Conservation (phyloP, 2,888 invertebrate species). For the Apodemia mormo region DNA sequence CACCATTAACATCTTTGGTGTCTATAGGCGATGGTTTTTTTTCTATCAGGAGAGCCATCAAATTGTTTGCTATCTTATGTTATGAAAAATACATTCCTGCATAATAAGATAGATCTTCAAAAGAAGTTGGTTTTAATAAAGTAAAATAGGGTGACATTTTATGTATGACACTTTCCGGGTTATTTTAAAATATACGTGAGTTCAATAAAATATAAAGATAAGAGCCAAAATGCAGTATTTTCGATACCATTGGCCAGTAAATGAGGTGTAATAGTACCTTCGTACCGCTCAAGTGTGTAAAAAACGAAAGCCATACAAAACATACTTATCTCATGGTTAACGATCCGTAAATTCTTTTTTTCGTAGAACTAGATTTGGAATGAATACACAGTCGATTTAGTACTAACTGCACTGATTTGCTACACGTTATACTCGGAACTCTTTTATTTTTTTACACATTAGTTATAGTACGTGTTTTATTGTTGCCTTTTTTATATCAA, state of each 20-base stretch:
- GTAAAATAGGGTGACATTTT: neutral
- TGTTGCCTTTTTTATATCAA: too few relatives aligned
- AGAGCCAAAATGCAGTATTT: slow-evolving; percentile 50
- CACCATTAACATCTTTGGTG: too few relatives aligned
- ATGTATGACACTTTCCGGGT: neutral
- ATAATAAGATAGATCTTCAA: too few relatives aligned
- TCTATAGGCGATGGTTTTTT: too few relatives aligned
- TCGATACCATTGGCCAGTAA: slow-evolving; percentile 69
- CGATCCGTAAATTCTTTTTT: slow-evolving; percentile 47
- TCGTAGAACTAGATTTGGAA: slow-evolving; percentile 3
- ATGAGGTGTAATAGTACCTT: slow-evolving; percentile 68
- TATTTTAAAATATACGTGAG: neutral
- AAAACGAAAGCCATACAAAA: slow-evolving; percentile 51
- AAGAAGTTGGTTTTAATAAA: too few relatives aligned
- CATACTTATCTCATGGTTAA: slow-evolving; percentile 57
- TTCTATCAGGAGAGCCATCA: too few relatives aligned
- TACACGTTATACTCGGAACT: too few relatives aligned
- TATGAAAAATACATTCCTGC: too few relatives aligned
- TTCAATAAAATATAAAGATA: slow-evolving; percentile 47
- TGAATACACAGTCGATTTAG: slow-evolving; percentile 3
- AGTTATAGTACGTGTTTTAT: too few relatives aligned
- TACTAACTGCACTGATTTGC: neutral
- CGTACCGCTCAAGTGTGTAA: slow-evolving; percentile 56
- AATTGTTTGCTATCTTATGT: too few relatives aligned
- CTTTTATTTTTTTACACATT: too few relatives aligned